These are phyloP conservation scores for Lypha dubia DNA, from an alignment of 2,888 invertebrate genomes.

Conservation along the genomic window DNA sequence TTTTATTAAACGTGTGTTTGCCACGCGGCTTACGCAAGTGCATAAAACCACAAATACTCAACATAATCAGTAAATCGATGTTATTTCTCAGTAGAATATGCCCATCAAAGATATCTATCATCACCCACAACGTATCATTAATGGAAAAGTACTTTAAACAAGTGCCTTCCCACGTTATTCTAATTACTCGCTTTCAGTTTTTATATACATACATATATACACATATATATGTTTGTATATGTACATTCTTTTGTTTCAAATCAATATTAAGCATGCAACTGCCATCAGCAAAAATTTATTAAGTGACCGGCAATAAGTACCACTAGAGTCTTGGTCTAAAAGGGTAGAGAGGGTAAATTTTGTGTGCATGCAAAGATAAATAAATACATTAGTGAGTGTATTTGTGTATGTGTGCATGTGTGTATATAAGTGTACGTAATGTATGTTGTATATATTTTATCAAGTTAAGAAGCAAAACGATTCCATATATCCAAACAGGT, in stretches of 20 bases:
- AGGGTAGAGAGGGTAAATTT: background rate
- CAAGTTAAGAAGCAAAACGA: too few species aligned
- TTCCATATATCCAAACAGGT: too few species aligned
- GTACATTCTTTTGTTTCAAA: conserved; percentile 20
- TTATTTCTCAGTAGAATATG: conserved; percentile 10
- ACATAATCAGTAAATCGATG: conserved; percentile 55
- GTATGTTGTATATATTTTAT: too few species aligned
- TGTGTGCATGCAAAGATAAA: background rate
- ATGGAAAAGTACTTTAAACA: conserved; percentile 63
- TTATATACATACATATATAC: too few species aligned
- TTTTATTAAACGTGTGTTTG: conserved; percentile 77
- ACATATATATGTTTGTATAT: too few species aligned
- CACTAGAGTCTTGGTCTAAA: conserved; percentile 25
- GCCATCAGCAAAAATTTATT: conserved; percentile 70
- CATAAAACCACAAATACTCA: conserved; percentile 72
- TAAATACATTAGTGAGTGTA: background rate
- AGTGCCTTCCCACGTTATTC: conserved; percentile 68
- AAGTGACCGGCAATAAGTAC: conserved; percentile 56
- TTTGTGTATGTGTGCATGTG: too few species aligned
- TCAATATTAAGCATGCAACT: conserved; percentile 68
- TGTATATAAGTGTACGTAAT: too few species aligned
- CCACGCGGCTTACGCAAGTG: conserved; percentile 80
- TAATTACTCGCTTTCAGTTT: conserved; percentile 54
- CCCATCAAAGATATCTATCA: conserved; percentile 42
- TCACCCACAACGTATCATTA: conserved; percentile 60